phyloP scores from a whole-genome alignment of 1,140 invertebrate species.

The Achatina immaculata region DNA sequence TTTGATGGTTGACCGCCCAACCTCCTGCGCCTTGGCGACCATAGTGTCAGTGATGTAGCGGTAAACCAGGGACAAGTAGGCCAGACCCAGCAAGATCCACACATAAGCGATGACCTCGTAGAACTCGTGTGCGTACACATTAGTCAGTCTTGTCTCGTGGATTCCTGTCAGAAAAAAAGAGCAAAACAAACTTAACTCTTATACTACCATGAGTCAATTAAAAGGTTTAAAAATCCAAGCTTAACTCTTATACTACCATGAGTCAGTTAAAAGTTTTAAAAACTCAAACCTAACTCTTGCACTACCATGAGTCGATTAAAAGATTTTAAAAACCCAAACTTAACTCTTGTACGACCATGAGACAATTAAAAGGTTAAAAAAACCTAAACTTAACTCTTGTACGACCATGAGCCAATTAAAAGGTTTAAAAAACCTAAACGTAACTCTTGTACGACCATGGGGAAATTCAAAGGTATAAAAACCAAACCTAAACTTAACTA shows the following conservation, averaged over 20 bases:
- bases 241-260: background rate
- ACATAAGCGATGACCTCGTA: slow-evolving; percentile 58
- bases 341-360: background rate
- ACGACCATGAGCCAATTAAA: too few species aligned
- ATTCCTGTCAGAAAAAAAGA: slow-evolving; percentile 45
- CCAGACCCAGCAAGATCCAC: slow-evolving; percentile 63
- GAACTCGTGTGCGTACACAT: slow-evolving; percentile 44
- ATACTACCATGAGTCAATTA: too few species aligned
- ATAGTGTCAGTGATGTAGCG: slow-evolving; percentile 60
- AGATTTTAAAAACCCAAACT: too few species aligned
- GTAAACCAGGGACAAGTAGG: slow-evolving; percentile 61
- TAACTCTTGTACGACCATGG: too few species aligned
- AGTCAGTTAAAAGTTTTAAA: too few species aligned
- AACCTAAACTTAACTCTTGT: too few species aligned
- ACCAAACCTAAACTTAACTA: too few species aligned
- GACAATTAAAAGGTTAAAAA: too few species aligned
- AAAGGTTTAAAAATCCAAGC: too few species aligned
- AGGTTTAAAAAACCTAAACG: too few species aligned
- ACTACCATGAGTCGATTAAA: too few species aligned
- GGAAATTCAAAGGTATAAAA: too few species aligned
- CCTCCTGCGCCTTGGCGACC: slow-evolving; percentile 53
- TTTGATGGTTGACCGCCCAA: slow-evolving; percentile 52
- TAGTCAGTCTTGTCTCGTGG: slow-evolving; percentile 51
- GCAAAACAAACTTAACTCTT: background rate
- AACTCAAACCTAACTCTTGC: background rate